Evolutionary conservation across 2,113 vertebrate species (phyloP), one percentile per base, ranked within the genome.

Genomic region (Manacus vitellinus): DNA sequence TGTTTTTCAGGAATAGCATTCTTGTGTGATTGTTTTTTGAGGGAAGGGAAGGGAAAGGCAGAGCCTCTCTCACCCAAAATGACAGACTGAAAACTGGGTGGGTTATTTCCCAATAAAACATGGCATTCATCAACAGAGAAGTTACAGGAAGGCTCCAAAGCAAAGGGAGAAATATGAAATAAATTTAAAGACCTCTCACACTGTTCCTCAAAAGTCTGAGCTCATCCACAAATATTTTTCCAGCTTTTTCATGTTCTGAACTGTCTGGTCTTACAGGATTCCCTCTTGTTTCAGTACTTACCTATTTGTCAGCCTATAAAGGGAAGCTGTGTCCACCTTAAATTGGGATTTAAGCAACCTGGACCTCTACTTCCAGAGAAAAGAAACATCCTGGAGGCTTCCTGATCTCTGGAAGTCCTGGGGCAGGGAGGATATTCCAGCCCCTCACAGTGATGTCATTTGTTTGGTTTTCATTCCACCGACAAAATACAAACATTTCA

Each of bases 401-500:
- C 74, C 84, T 73, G 95, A 85, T 44, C 81, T 87, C 46, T 54
- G 67, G 33, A 55, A 81, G 35, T 14, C 20, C 75, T 65, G 68
- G 70, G 89, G 58, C 37, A 89, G 63, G 46, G 52, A 39, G 73
- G 49, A 27, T 54, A 83, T 14, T 44, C 59, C 70, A 76, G 85
- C 63, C 17, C 62, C 52, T 41, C 16, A 19, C 35, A 11, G 52
- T 49, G 65, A 58, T 54, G 85, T 44, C 76, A 65, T 33, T 65
- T 27, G 33, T 14, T 80, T 39, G 82, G 78, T 88, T 92, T 94
- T 68, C 92, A 52, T 31, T 85, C 79, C 91, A 76, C 8, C 8
- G 79, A 35, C 23, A 73, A 51, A 94, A 88, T 1, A 71, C 18
- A 80, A 92, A 83, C 30, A 28, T 47, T 86, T 23, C 23, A 86